Conservation (phyloP, 2,113 vertebrate species). For the Pundamilia nyererei region DNA sequence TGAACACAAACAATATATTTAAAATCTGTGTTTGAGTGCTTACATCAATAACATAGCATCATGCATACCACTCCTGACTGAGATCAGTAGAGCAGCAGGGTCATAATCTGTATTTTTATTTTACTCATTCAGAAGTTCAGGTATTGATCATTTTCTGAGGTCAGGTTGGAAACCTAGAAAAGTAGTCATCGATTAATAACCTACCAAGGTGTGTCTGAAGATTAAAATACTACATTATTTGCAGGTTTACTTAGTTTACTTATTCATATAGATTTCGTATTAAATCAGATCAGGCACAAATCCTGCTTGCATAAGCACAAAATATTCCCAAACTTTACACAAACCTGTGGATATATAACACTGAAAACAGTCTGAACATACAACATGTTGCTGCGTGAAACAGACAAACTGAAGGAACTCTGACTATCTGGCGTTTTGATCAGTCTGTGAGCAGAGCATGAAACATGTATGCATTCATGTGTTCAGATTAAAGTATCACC, state of each 20-base stretch:
- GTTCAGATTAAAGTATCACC: background rate
- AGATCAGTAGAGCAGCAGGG: background rate
- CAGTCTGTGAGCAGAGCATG: background rate
- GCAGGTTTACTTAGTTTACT: background rate
- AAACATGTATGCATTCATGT: background rate
- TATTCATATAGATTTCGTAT: background rate
- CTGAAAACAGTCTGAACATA: background rate
- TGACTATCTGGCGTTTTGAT: background rate
- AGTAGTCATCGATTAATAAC: background rate
- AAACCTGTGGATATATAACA: background rate
- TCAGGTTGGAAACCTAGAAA: background rate
- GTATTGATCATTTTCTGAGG: background rate
- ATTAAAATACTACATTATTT: background rate
- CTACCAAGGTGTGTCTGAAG: background rate
- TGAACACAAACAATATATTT: background rate
- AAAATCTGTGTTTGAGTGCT: background rate
- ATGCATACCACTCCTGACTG: background rate
- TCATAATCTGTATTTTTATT: background rate
- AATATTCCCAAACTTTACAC: background rate
- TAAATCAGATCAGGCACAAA: background rate
- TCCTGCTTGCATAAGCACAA: background rate
- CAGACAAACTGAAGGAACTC: background rate
- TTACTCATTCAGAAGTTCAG: background rate
- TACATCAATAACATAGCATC: background rate
- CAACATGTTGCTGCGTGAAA: accelerated